phyloP scores from a whole-genome alignment of 2,888 invertebrate species.

The Cryptus viduatorius region DNA sequence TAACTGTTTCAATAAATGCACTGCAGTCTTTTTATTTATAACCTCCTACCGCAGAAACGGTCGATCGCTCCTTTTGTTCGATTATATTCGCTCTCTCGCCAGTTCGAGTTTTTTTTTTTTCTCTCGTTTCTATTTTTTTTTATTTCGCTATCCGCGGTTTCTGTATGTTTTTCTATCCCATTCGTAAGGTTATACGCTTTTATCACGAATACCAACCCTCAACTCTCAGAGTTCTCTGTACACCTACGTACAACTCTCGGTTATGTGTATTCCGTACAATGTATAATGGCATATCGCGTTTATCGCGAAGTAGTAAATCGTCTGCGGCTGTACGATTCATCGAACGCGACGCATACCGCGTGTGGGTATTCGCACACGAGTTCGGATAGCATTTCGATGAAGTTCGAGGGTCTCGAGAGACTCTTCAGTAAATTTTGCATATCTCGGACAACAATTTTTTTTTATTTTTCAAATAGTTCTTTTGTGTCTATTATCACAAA shows the following conservation, averaged over 20 bases:
- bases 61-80: constrained; percentile 5
- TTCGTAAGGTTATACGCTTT: not conserved
- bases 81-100: constrained; percentile 5
- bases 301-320: constrained; percentile 44
- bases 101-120: not conserved
- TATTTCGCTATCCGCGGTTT: not conserved
- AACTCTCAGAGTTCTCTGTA: not conserved
- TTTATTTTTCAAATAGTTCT: not conserved
- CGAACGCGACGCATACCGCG: constrained; percentile 1
- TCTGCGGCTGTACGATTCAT: constrained; percentile 28
- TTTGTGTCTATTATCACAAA: no score
- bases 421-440: not conserved
- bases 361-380: not conserved
- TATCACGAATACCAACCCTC: not conserved
- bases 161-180: not conserved
- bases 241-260: not conserved
- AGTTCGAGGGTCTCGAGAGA: not conserved
- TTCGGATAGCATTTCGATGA: not conserved
- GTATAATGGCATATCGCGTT: constrained; percentile 20
- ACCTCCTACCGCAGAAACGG: not conserved
- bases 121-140: no score
- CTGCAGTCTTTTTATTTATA: constrained; percentile 12
- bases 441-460: not conserved
- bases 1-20: constrained; percentile 1
- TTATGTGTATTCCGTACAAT: not conserved